Conservation (phyloP, 2,113 vertebrate genomes). For the cat (Felis catus) region F.catus_Fca126_mat1.0 CM031420.1:75488501-75489000, state of each 20-base stretch:
- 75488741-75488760: background rate
- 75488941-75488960: background rate
- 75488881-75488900: constrained; percentile 4
- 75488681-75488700: background rate
- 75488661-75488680: background rate
- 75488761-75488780: background rate
- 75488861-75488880: background rate
- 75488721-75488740: background rate
- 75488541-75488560: background rate
- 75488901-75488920: background rate
- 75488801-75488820: constrained; percentile 36
- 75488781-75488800: background rate
- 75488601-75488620: background rate
- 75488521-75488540: background rate
- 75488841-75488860: constrained; percentile 16
- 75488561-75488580: background rate
- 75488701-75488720: background rate
- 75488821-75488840: constrained; percentile 25
- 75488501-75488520: background rate
- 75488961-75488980: background rate
- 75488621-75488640: background rate
- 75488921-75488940: background rate
- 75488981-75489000: background rate
- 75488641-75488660: background rate
- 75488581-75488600: background rate